Conservation (phyloP, 2,113 vertebrate genomes). For the Isurus oxyrinchus region DNA sequence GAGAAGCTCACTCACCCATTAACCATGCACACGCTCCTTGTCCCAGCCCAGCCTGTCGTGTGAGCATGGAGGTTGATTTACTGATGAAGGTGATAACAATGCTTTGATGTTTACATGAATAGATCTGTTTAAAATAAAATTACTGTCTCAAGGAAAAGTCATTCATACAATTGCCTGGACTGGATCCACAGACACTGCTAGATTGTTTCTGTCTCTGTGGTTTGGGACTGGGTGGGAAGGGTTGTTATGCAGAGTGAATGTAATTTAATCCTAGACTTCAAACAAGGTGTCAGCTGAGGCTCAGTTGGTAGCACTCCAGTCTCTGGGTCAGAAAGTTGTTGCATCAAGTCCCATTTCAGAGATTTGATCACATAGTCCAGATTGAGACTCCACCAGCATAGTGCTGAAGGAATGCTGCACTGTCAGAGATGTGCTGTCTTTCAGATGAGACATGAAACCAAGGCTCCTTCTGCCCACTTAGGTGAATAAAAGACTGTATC, state of each 20-base stretch:
- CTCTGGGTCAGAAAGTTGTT: background rate
- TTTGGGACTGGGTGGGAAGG: background rate
- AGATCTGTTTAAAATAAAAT: background rate
- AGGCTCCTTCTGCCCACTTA: background rate
- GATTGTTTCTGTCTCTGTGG: background rate
- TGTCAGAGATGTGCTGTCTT: background rate
- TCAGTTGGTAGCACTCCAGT: background rate
- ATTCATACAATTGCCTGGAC: background rate
- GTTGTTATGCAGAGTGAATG: background rate
- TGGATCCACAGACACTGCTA: background rate
- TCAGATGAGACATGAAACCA: background rate
- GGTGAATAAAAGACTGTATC: background rate
- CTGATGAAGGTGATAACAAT: background rate
- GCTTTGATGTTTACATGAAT: background rate
- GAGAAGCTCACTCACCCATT: background rate
- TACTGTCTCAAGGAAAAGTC: background rate
- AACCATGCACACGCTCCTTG: background rate
- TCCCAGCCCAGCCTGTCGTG: background rate
- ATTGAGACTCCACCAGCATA: background rate
- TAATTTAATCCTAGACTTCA: background rate
- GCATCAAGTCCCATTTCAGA: background rate
- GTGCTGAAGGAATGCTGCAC: background rate
- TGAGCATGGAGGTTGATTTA: background rate
- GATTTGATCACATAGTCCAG: background rate
- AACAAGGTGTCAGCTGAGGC: background rate